phyloP scores from a whole-genome alignment of 2,113 vertebrate genomes.

The Epinephelus lanceolatus region DNA sequence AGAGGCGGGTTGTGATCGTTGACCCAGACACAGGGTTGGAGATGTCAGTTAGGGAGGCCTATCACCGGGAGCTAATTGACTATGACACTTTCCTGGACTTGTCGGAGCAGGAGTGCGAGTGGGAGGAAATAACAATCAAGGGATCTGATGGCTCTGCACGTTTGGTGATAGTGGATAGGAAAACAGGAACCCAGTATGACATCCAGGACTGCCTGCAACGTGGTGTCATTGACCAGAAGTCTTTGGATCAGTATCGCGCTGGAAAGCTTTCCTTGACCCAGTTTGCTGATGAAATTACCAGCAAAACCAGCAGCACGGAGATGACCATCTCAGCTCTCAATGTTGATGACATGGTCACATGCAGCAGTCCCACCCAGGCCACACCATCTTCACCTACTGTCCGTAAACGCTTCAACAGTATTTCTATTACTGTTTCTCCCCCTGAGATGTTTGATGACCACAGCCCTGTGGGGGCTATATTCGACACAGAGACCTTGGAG shows the following conservation, averaged over 20 bases:
- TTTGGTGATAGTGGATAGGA: slow-evolving; percentile 93
- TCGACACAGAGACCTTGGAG: slow-evolving; percentile 96
- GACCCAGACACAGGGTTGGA: slow-evolving; percentile 95
- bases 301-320: slow-evolving; percentile 75
- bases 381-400: slow-evolving; percentile 83
- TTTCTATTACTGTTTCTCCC: slow-evolving; percentile 87
- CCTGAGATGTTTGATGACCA: slow-evolving; percentile 92
- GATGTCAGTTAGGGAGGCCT: slow-evolving; percentile 97
- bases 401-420: slow-evolving; percentile 82
- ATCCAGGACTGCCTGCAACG: slow-evolving; percentile 91
- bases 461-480: slow-evolving; percentile 94
- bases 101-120: slow-evolving; percentile 97
- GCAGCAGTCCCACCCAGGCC: slow-evolving; percentile 81
- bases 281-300: slow-evolving; percentile 93
- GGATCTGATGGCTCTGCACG: slow-evolving; percentile 90
- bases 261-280: slow-evolving; percentile 92
- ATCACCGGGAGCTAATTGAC: slow-evolving; percentile 94
- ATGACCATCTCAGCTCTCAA: slow-evolving; percentile 78
- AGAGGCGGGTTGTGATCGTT: slow-evolving; percentile 96
- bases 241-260: slow-evolving; percentile 91
- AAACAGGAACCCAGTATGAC: slow-evolving; percentile 95
- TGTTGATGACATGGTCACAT: slow-evolving; percentile 82
- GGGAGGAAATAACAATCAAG: slow-evolving; percentile 97
- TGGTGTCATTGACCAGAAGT: slow-evolving; percentile 87
- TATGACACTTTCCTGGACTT: slow-evolving; percentile 94